Evolutionary conservation across 2,113 vertebrate genomes (phyloP), one percentile per base, ranked within the genome.

Genomic region (Connochaetes taurinus): DNA sequence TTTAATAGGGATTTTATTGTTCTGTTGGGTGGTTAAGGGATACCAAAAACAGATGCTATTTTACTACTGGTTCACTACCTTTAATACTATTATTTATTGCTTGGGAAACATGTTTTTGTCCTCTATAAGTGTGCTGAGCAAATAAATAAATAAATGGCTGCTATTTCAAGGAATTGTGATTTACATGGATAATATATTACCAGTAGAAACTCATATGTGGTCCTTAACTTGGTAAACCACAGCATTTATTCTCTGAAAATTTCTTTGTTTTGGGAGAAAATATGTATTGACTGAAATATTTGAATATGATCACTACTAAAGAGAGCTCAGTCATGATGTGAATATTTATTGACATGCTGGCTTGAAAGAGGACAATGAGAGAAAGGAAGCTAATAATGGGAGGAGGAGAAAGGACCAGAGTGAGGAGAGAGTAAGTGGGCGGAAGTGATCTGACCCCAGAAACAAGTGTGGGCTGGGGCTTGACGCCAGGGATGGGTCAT

Each of bases 391-490:
- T 7, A 5, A 14, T 45, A 17, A 25, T 10, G 16, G 9, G 16
- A 88, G 7, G 21, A 25, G 10, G 9, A n/a, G 55, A 76, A 50
- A 8, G 0, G 1, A 15, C 40, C 12, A 12, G 21, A 40, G 5
- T 13, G 45, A 50, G 45, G 15, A 62, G 58, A 71, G 80, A 17
- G 2, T 7, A 43, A 23, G 33, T 57, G 57, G 1, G 47, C 0
- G 12, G 31, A 23, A 76, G 25, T 6, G 21, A 45, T 11, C 47
- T 31, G 47, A 12, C 58, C 16, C 60, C 55, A 50, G 13, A 13
- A 57, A 15, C 3, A 36, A 45, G 23, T 0, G 2, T 0, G 33
- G 23, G 12, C 31, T 2, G 14, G 10, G 23, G 16, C 19, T 15
- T 19, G 47, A 43, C 1, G 3, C 19, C 55, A 43, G 9, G 11